phyloP scores from a whole-genome alignment of 2,113 vertebrate species.

The Pongo abelii region DNA sequence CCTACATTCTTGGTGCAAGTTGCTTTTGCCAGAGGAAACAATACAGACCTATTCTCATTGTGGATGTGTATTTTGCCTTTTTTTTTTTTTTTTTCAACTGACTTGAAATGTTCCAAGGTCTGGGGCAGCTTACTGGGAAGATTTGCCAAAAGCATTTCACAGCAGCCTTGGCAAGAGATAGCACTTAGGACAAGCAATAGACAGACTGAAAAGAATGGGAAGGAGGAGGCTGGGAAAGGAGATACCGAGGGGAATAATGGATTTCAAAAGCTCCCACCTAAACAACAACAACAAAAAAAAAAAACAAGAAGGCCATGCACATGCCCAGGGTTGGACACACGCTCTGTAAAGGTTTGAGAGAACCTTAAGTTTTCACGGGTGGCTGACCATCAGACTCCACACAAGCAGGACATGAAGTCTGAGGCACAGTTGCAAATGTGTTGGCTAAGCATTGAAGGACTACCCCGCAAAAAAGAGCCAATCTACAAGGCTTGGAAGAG shows the following conservation, averaged over 20 bases:
- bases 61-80: neutral
- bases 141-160: neutral
- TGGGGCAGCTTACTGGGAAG: neutral
- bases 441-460: neutral
- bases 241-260: neutral
- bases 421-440: neutral
- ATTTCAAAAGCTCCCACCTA: neutral
- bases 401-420: neutral
- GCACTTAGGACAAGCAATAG: neutral
- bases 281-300: neutral
- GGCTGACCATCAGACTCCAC: neutral
- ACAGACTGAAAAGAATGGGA: neutral
- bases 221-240: neutral
- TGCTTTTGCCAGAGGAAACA: neutral
- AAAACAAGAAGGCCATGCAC: neutral
- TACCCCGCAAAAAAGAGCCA: neutral
- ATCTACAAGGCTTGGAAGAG: neutral
- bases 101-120: neutral
- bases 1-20: neutral
- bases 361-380: neutral
- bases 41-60: neutral
- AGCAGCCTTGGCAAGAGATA: neutral
- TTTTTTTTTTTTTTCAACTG: neutral
- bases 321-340: neutral
- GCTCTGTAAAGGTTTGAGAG: neutral